phyloP scores from a whole-genome alignment of 1,140 invertebrate genomes.

The Leguminivora glycinivorella region DNA sequence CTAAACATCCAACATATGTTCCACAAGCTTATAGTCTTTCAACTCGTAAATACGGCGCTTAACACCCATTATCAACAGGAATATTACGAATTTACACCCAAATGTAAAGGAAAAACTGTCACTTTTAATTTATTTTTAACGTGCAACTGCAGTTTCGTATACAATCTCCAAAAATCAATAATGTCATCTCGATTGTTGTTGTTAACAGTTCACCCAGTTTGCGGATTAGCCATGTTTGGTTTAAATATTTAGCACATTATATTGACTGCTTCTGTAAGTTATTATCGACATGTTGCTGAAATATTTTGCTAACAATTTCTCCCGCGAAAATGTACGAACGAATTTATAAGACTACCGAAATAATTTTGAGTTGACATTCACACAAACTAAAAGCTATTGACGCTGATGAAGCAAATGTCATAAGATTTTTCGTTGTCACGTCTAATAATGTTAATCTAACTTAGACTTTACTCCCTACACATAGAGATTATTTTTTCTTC shows the following conservation, averaged over 20 bases:
- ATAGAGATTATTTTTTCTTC: not conserved
- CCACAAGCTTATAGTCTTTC: not conserved
- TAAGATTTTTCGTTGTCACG: not conserved
- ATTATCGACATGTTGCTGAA: not conserved
- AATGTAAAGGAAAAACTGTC: not conserved
- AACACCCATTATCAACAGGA: not conserved
- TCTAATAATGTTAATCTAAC: not conserved
- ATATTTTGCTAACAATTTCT: not conserved
- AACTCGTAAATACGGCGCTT: not conserved
- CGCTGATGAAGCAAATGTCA: not conserved
- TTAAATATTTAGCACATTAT: not conserved
- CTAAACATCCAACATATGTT: not conserved
- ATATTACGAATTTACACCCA: not conserved
- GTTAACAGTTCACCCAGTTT: not conserved
- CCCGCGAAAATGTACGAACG: slow-evolving; percentile 1
- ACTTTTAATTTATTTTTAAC: not conserved
- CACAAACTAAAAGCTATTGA: not conserved
- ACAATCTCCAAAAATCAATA: not conserved
- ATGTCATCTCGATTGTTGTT: not conserved
- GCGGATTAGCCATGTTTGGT: not conserved
- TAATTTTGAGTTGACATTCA: not conserved
- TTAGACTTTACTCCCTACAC: not conserved
- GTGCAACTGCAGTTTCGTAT: not conserved
- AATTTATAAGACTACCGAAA: no score
- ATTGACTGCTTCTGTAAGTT: not conserved